phyloP scores from a whole-genome alignment of 2,888 invertebrate species.

The Coenonympha glycerion region DNA sequence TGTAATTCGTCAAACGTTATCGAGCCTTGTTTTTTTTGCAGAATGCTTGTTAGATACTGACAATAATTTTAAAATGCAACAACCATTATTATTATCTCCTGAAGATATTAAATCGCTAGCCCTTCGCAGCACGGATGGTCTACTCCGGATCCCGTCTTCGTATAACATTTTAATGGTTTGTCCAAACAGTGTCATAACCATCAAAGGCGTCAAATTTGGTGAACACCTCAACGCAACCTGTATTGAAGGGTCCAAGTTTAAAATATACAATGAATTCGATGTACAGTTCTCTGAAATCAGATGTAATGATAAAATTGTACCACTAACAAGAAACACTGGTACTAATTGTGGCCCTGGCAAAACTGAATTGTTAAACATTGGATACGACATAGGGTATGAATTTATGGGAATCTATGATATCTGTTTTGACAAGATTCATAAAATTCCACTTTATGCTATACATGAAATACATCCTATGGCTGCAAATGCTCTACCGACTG shows the following conservation, averaged over 20 bases:
- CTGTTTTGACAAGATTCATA: constrained; percentile 37
- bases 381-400: constrained; percentile 27
- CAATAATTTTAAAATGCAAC: constrained; percentile 31
- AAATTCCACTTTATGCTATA: constrained; percentile 14
- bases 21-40: constrained; percentile 32
- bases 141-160: constrained; percentile 33
- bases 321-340: constrained; percentile 28
- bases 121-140: constrained; percentile 23
- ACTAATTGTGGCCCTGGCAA: constrained; percentile 30
- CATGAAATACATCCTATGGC: not conserved
- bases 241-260: not conserved
- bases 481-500: constrained; percentile 24
- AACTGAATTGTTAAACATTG: constrained; percentile 37
- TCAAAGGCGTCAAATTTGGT: not conserved
- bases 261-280: constrained; percentile 27
- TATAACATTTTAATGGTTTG: constrained; percentile 37
- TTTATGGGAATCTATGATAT: constrained; percentile 40
- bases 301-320: constrained; percentile 16
- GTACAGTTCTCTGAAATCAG: constrained; percentile 33
- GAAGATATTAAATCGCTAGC: constrained; percentile 24
- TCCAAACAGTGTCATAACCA: constrained; percentile 22
- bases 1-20: too few relatives aligned
- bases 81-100: constrained; percentile 35
- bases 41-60: constrained; percentile 42
- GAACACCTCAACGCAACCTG: not conserved